Base-by-base conservation (phyloP, 2,113 vertebrate species). In the Calonectris borealis region DNA sequence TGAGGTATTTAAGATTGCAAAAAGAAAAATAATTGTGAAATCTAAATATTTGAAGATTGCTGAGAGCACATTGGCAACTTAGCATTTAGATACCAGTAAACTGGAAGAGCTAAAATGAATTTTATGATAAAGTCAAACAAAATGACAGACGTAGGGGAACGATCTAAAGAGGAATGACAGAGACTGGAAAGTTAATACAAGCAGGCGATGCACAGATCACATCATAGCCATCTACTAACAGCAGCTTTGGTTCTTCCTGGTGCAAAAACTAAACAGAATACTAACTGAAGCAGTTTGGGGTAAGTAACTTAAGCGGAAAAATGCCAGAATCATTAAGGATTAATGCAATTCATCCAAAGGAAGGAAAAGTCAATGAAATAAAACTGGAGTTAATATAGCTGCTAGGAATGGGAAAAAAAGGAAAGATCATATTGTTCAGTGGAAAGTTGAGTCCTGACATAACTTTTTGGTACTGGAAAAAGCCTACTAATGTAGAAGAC, bases 181-280 rank as follows among this genome's bases (percentile, higher is more conserved):
- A 40, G 18, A 75, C 19, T 11, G 27, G 19, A 36, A 8, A 85
- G 38, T 16, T 13, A 5, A 62, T 15, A 40, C 9, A 34, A 90
- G 24, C 1, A 2, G 17, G 25, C 0, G 4, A 71, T 27, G 31
- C 54, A 69, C 18, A 55, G 11, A 40, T 57, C 2, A 4, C 46
- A 82, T 36, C 51, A 34, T 2, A 70, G 16, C 21, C 55, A 83
- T 18, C 11, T 11, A 9, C n/a, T 61, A 62, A 72, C 7, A 52
- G 38, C 40, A 81, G 62, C 36, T 65, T 69, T 2, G 2, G 11
- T 36, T 69, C 40, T 61, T 79, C 60, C 34, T 46, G 25, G 44
- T 2, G 5, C 46, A 88, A 68, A 76, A 70, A 15, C 24, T 77
- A 16, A 73, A 62, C 11, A n/a, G 10, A 64, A 32, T 3, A 49